Conservation (phyloP, 2,113 vertebrate species). For the Furnarius figulus region DNA sequence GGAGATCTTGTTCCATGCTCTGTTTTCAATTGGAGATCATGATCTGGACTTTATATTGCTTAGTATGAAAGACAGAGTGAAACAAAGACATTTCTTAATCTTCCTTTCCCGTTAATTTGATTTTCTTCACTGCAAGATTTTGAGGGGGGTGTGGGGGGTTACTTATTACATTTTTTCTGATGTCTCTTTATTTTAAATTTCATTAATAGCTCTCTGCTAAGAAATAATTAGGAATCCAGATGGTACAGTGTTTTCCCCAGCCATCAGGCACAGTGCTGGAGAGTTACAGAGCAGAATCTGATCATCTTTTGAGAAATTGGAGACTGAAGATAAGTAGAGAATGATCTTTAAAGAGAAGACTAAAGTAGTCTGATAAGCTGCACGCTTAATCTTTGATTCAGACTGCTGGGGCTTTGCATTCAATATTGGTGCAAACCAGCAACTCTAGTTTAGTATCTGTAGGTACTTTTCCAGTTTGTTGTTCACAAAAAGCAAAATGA, state of each 20-base stretch:
- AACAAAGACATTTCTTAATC: neutral
- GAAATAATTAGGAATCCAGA: neutral
- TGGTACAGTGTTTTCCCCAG: neutral
- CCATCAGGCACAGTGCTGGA: neutral
- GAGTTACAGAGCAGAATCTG: neutral
- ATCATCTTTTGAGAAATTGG: neutral
- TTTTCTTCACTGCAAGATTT: neutral
- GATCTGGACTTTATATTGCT: neutral
- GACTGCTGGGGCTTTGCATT: neutral
- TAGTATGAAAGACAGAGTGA: neutral
- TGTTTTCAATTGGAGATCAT: neutral
- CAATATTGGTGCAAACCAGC: neutral
- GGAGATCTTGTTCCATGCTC: neutral
- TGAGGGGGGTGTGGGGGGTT: neutral
- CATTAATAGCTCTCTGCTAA: neutral
- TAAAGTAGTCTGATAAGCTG: neutral
- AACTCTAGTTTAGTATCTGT: neutral
- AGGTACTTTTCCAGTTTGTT: neutral
- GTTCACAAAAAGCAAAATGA: neutral
- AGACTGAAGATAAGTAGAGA: neutral
- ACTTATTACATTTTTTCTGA: neutral
- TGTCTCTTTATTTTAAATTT: neutral
- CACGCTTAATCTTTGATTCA: neutral
- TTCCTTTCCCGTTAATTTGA: neutral
- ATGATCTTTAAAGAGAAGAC: neutral